These are phyloP conservation scores for Uromys caudimaculatus DNA, from an alignment of 2,797 vertebrate genomes.

Conservation along the genomic window DNA sequence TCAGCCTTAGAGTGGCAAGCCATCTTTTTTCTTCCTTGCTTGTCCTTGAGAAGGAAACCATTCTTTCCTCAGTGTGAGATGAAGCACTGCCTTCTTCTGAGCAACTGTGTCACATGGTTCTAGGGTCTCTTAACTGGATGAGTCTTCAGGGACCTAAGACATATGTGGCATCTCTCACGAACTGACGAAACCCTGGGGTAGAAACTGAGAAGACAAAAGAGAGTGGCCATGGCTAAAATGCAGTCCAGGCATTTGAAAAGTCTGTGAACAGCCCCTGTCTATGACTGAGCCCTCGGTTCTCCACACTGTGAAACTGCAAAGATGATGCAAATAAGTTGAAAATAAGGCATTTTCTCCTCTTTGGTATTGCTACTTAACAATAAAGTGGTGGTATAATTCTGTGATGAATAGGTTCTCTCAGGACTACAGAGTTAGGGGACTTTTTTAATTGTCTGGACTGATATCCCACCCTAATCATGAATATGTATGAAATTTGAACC, in stretches of 20 bases:
- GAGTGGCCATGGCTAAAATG: background rate
- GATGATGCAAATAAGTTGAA: conserved; percentile 25
- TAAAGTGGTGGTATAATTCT: conserved; percentile 69
- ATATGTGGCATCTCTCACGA: background rate
- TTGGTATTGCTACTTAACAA: background rate
- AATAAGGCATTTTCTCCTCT: background rate
- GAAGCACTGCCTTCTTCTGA: background rate
- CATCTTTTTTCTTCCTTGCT: background rate
- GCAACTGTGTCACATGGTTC: background rate
- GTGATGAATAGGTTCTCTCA: conserved; percentile 61
- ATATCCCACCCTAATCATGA: conserved; percentile 75
- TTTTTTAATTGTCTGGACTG: conserved; percentile 72
- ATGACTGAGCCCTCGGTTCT: background rate
- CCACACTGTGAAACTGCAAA: background rate
- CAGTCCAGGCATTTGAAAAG: background rate
- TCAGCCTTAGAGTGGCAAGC: background rate
- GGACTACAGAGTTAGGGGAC: background rate
- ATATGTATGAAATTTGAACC: conserved; percentile 78
- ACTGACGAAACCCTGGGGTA: background rate
- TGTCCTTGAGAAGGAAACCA: background rate
- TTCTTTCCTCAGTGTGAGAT: background rate
- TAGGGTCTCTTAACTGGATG: background rate
- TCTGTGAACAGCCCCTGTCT: background rate
- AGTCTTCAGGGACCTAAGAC: background rate
- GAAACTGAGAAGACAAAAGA: background rate